phyloP scores from a whole-genome alignment of 2,888 invertebrate species.

The Caenorhabditis sp. region DNA sequence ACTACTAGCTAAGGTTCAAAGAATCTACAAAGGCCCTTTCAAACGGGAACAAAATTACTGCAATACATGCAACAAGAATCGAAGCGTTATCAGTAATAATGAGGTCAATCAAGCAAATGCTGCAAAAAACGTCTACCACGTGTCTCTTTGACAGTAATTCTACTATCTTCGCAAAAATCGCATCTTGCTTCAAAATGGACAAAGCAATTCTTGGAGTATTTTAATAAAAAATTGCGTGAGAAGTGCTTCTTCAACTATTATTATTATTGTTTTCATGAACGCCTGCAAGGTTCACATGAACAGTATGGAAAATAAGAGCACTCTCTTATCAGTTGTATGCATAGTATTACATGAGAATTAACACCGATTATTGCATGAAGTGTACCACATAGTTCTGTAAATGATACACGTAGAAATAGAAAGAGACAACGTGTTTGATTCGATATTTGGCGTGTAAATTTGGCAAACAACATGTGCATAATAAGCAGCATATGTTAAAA shows the following conservation, averaged over 20 bases:
- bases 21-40: neutral
- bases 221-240: constrained; percentile 17
- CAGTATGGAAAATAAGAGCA: neutral
- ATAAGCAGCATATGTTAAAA: constrained; percentile 37
- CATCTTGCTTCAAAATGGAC: too few relatives aligned
- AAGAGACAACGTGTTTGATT: neutral
- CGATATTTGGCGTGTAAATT: neutral
- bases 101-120: too few relatives aligned
- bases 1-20: neutral
- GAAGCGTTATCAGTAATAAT: too few relatives aligned
- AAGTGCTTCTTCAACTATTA: too few relatives aligned
- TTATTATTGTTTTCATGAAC: too few relatives aligned
- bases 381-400: constrained; percentile 12
- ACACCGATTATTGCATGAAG: constrained; percentile 27
- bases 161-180: too few relatives aligned
- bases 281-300: neutral
- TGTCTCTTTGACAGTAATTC: too few relatives aligned
- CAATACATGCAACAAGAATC: too few relatives aligned
- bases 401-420: neutral
- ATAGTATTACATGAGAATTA: constrained; percentile 32
- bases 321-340: constrained; percentile 26
- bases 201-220: too few relatives aligned
- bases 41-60: neutral
- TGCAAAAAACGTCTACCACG: too few relatives aligned
- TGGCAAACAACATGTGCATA: neutral